Evolutionary conservation across 2,888 invertebrate genomes (phyloP), one percentile per base, ranked within the genome.

Genomic region (Ecdyonurus torrentis): DNA sequence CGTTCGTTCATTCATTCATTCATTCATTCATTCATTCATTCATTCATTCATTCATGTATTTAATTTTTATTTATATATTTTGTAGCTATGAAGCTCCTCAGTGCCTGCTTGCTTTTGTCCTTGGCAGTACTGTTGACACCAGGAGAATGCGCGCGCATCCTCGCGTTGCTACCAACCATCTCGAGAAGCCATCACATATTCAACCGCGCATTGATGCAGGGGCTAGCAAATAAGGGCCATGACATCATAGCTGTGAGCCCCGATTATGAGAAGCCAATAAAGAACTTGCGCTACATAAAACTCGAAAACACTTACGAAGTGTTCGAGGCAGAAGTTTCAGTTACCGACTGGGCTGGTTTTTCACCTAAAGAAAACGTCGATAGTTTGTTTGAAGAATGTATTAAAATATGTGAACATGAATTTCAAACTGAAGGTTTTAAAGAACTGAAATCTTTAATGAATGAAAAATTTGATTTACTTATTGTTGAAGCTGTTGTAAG

Each of bases 171-270:
- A n/a, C 66, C 67, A 23, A 50, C 66, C 0, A 59, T 66, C 1
- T 66, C 65, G 7, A 68, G 66, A 58, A 70, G 70, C 61, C 70
- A 71, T 59, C 68, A 68, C 61, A 67, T 69, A 61, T 67, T 70
- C 50, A 68, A 70, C 61, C 67, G 69, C 52, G 65, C 68, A 2
- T 64, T 71, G 1, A 60, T 70, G 22, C 63, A 66, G 10, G 69
- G 66, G 25, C 62, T 72, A n/a, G 69, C 67, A 18, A 64, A 67
- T 3, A 64, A 70, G 3, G 71, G 71, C 18, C 72, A 72, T 62
- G 64, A 70, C 10, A 65, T 72, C 7, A 69, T 70, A 2, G 65
- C 67, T 3, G 61, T 72, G 1, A 69, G 70, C 22, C 68, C 69
- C 15, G 65, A 68, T 25, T 66, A 64, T n/a, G 65, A 64, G 19